phyloP scores from a whole-genome alignment of 1,140 invertebrate genomes.

The Dendroctonus valens region DNA sequence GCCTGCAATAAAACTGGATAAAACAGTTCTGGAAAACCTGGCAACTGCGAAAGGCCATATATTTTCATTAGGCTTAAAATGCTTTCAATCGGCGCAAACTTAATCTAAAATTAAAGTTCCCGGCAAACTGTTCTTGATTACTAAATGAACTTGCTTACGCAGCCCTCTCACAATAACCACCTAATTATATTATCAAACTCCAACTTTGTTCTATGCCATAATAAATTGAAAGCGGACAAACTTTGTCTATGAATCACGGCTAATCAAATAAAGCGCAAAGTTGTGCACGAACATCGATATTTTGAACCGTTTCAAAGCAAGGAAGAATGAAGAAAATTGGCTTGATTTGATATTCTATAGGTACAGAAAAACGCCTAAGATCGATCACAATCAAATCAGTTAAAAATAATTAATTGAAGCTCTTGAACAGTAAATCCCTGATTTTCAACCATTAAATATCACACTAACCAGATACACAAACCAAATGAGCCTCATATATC shows the following conservation, averaged over 20 bases:
- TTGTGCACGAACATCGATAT: not conserved
- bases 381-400: not conserved
- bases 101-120: too few relatives aligned
- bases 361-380: not conserved
- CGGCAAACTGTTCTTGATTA: too few relatives aligned
- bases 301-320: not conserved
- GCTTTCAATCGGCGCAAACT: too few relatives aligned
- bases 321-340: not conserved
- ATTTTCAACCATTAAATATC: not conserved
- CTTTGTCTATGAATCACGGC: constrained; percentile 9
- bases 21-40: too few relatives aligned
- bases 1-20: too few relatives aligned
- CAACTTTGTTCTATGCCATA: not conserved
- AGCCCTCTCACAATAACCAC: too few relatives aligned
- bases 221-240: constrained; percentile 4
- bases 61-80: too few relatives aligned
- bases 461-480: not conserved
- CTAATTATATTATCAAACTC: constrained; percentile 9
- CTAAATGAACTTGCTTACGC: too few relatives aligned
- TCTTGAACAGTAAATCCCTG: not conserved
- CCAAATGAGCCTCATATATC: constrained; percentile 7
- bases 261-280: constrained; percentile 10
- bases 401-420: not conserved
- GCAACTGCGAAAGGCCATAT: too few relatives aligned
- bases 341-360: too few relatives aligned